phyloP scores from a whole-genome alignment of 2,888 invertebrate species.

The Galeruca laticollis region DNA sequence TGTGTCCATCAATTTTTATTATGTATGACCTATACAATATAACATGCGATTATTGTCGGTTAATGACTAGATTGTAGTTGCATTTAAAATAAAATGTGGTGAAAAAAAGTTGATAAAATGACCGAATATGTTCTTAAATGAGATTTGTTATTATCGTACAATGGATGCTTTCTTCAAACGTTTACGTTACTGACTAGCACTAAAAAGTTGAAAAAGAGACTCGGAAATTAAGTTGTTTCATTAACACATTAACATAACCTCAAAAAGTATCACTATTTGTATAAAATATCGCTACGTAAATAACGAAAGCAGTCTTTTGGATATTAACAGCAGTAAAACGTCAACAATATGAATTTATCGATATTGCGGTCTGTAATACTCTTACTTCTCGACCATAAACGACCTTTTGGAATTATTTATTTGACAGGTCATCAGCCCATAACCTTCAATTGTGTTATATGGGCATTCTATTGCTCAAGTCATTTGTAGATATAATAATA shows the following conservation, averaged over 20 bases:
- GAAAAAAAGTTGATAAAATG: no score
- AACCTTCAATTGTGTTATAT: constrained; percentile 19
- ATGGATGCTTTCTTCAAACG: no score
- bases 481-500: not conserved
- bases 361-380: constrained; percentile 29
- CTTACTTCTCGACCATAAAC: constrained; percentile 19
- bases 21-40: no score
- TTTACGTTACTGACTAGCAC: no score
- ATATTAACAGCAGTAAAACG: constrained; percentile 4
- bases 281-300: constrained; percentile 26
- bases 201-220: not conserved
- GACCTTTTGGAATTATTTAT: constrained; percentile 32
- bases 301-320: constrained; percentile 10
- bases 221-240: constrained; percentile 8
- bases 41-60: no score
- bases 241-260: not conserved
- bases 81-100: no score
- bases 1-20: no score
- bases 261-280: constrained; percentile 14
- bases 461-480: not conserved
- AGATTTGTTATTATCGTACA: no score
- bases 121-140: not conserved
- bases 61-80: no score
- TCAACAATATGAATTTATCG: constrained; percentile 15
- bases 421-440: constrained; percentile 35